Evolutionary conservation across 2,797 vertebrate species (phyloP).

Genomic region (Hypotaenidia philippensis): DNA sequence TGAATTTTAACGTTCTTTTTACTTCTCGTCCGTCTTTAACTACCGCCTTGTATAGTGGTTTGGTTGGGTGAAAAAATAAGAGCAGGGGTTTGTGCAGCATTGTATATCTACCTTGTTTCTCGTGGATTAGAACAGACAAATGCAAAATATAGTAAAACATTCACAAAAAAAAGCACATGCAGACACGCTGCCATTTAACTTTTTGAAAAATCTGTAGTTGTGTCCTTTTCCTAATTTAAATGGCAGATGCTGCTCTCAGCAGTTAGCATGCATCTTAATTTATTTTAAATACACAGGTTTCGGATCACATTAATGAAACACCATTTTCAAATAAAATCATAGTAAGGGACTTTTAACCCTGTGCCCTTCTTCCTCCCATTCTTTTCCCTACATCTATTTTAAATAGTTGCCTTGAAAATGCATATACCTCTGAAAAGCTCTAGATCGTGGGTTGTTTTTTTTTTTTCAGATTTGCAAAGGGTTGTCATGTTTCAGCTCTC

Average conservation of each 20-base stretch:
- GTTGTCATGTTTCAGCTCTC: conserved; percentile 39
- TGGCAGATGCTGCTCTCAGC: conserved; percentile 24
- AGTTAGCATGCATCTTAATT: conserved; percentile 15
- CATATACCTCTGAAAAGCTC: background rate
- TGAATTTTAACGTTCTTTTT: background rate
- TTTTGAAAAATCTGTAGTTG: conserved; percentile 22
- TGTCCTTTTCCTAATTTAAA: conserved; percentile 48
- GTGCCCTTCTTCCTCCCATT: background rate
- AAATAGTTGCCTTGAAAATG: conserved; percentile 43
- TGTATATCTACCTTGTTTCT: background rate
- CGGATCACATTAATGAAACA: background rate
- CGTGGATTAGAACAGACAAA: background rate
- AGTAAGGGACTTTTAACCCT: conserved; percentile 4
- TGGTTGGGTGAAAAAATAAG: conserved; percentile 3
- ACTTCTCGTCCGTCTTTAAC: background rate
- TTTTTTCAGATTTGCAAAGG: background rate
- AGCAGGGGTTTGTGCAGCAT: background rate
- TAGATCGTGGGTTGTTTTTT: background rate
- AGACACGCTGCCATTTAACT: conserved; percentile 29
- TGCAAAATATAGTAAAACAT: background rate
- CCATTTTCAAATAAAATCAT: conserved; percentile 29
- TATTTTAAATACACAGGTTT: conserved; percentile 25
- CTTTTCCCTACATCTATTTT: conserved; percentile 17
- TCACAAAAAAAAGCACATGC: background rate
- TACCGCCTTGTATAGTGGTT: background rate